phyloP scores from a whole-genome alignment of 2,113 vertebrate species.

The Oxygymnocypris stewartii region DNA sequence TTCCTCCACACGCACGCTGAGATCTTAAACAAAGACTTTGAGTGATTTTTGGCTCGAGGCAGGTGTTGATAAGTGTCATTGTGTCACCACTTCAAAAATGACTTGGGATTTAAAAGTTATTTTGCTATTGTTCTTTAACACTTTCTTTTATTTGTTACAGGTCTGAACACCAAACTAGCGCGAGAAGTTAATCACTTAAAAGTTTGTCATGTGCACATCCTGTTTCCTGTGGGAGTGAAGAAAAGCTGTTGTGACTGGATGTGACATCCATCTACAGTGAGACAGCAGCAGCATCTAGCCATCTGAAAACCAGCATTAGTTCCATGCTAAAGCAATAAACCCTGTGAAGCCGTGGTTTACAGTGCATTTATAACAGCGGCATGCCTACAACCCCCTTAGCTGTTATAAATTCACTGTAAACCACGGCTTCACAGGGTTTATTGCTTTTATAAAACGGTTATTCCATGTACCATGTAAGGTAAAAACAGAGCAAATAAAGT shows the following conservation, averaged over 20 bases:
- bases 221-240: slow-evolving; percentile 21
- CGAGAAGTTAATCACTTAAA: neutral
- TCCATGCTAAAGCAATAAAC: too few species aligned
- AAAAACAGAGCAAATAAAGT: too few species aligned
- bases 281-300: neutral
- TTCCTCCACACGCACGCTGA: neutral
- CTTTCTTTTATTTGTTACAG: neutral
- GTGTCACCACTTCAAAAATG: neutral
- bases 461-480: too few species aligned
- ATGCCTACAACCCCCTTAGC: too few species aligned
- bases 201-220: neutral
- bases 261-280: neutral
- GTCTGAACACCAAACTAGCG: neutral
- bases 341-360: too few species aligned
- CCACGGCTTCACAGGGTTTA: too few species aligned
- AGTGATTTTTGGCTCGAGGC: neutral
- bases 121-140: neutral
- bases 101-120: slow-evolving; percentile 27
- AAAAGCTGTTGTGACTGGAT: neutral
- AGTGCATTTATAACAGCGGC: too few species aligned
- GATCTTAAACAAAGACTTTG: slow-evolving; percentile 1
- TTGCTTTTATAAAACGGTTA: too few species aligned
- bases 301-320: neutral
- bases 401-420: too few species aligned
- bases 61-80: slow-evolving; percentile 24